Evolutionary conservation across 2,113 vertebrate species (phyloP), one percentile per base, ranked within the genome.

Genomic region (Catharus fuscescens): DNA sequence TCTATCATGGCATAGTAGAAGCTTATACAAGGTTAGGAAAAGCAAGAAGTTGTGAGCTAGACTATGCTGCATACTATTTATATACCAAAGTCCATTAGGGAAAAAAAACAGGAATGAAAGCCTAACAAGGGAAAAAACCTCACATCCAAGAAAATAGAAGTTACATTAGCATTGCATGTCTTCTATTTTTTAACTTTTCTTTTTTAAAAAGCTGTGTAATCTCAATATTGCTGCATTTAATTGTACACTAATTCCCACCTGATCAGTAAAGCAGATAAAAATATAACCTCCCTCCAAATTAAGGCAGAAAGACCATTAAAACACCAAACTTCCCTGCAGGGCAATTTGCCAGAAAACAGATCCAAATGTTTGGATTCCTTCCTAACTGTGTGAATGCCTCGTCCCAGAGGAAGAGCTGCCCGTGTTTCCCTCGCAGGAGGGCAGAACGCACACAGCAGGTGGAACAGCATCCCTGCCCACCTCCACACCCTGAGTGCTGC

Each of bases 371-470:
- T 50, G 69, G 48, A 86, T 53, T 84, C 71, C 64, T 31, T 64
- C n/a, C 70, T 31, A n/a, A 1, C 13, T 0, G 9, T 18, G 52
- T 13, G 65, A 26, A 25, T 0, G 18, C 10, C 5, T 0, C 4
- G 18, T 2, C 20, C 3, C 24, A 9, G 24, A 47, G 54, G 62
- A 65, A 32, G 54, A 36, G 64, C 45, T 28, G 67, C 18, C 48
- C 0, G 10, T 0, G 10, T 1, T 23, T 21, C 38, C 36, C 28
- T 8, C 1, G 4, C 44, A 11, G 42, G 36, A 8, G 1, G 0
- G 16, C 0, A 3, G 24, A 42, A 31, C 28, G 2, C 14, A 0
- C 18, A 0, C 7, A 1, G n/a, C 34, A 2, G 12, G 9, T 0
- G 5, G 7, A 23, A 18, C 50, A 19, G 77, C 32, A 34, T 12